phyloP scores from a whole-genome alignment of 2,888 invertebrate species.

The Macropis europaea region DNA sequence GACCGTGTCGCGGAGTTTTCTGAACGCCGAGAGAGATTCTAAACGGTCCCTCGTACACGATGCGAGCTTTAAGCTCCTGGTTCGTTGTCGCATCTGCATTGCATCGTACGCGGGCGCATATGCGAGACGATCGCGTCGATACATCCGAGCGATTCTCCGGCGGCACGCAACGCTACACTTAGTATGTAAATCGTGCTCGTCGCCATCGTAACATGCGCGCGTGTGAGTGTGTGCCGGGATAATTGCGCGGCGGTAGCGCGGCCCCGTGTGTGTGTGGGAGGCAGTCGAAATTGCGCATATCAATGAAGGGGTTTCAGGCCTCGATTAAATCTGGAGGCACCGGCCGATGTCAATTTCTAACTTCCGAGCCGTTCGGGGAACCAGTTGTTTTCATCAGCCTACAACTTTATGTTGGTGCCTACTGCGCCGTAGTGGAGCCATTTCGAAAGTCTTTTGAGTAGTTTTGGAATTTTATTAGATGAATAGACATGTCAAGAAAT shows the following conservation, averaged over 20 bases:
- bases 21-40: slow-evolving; percentile 26
- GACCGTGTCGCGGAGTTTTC: slow-evolving; percentile 41
- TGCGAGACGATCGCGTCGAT: slow-evolving; percentile 59
- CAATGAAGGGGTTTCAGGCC: slow-evolving; percentile 50
- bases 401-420: slow-evolving; percentile 47
- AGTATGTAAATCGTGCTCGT: slow-evolving; percentile 60
- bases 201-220: not conserved
- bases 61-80: slow-evolving; percentile 5
- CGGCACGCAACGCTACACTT: slow-evolving; percentile 66
- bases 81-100: slow-evolving; percentile 55
- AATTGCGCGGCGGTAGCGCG: slow-evolving; percentile 55
- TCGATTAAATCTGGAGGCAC: slow-evolving; percentile 56
- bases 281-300: slow-evolving; percentile 65
- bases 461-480: too few relatives aligned
- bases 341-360: slow-evolving; percentile 53
- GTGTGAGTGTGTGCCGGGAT: slow-evolving; percentile 39
- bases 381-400: slow-evolving; percentile 18
- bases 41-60: not conserved
- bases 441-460: slow-evolving; percentile 2
- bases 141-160: slow-evolving; percentile 60
- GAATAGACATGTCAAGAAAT: too few relatives aligned
- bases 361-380: slow-evolving; percentile 40
- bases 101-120: slow-evolving; percentile 28
- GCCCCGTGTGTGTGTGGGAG: slow-evolving; percentile 48
- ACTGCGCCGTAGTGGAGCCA: not conserved